Evolutionary conservation across 2,888 invertebrate species (phyloP).

Genomic region (Apodemia hepburni): DNA sequence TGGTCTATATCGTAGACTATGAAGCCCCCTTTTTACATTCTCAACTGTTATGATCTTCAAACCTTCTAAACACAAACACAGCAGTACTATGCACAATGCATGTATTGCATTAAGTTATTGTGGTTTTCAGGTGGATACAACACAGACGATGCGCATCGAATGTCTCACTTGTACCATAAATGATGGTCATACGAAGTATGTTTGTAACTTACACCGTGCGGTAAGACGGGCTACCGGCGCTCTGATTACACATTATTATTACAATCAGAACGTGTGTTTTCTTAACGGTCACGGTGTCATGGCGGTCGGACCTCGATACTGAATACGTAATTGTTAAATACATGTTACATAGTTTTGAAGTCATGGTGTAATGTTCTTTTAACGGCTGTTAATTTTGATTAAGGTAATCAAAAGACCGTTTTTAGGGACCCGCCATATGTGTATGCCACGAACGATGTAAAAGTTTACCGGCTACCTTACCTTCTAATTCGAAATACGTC

Average conservation of each 20-base stretch:
- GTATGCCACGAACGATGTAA: too few relatives aligned
- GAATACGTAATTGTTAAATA: background rate
- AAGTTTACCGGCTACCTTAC: too few relatives aligned
- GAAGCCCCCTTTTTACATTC: too few relatives aligned
- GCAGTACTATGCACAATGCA: too few relatives aligned
- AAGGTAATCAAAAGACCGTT: background rate
- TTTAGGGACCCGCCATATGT: too few relatives aligned
- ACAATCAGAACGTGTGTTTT: constrained; percentile 7
- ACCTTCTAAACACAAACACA: too few relatives aligned
- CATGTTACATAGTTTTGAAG: background rate
- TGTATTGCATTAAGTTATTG: too few relatives aligned
- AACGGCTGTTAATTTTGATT: background rate
- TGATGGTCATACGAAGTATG: background rate
- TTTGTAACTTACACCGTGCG: constrained; percentile 4
- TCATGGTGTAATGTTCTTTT: background rate
- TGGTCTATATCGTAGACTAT: too few relatives aligned
- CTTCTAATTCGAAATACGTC: too few relatives aligned
- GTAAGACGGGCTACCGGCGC: constrained; percentile 14
- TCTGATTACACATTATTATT: constrained; percentile 15
- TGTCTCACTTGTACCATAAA: background rate
- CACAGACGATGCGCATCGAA: background rate
- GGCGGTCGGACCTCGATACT: background rate
- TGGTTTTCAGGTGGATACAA: background rate
- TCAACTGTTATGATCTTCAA: too few relatives aligned
- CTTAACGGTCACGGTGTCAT: constrained; percentile 12